phyloP scores from a whole-genome alignment of 2,888 invertebrate species.

The Diplolepis rosae region DNA sequence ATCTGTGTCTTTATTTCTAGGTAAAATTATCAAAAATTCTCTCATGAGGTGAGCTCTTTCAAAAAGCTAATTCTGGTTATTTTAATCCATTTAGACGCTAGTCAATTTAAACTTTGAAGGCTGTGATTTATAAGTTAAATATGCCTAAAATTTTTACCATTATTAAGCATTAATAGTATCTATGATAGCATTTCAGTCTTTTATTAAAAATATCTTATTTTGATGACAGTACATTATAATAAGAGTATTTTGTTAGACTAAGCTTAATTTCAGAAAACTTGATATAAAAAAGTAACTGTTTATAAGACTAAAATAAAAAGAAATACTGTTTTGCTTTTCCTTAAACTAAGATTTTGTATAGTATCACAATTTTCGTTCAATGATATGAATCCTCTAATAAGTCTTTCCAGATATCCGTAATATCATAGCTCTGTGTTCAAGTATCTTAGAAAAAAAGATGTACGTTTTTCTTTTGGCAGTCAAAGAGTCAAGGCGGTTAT shows the following conservation, averaged over 20 bases:
- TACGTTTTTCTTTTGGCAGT: neutral
- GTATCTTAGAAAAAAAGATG: neutral
- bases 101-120: neutral
- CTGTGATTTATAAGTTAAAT: neutral
- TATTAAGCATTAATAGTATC: too few relatives aligned
- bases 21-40: neutral
- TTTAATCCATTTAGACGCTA: neutral
- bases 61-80: neutral
- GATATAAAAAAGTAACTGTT: neutral
- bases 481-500: neutral
- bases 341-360: slow-evolving; percentile 2
- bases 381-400: neutral
- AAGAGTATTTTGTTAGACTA: neutral
- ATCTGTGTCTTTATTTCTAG: neutral
- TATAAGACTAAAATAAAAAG: neutral
- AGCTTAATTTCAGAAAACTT: neutral
- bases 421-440: neutral
- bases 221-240: neutral
- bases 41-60: neutral
- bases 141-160: neutral
- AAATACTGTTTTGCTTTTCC: slow-evolving; percentile 19
- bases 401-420: too few relatives aligned
- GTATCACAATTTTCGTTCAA: neutral
- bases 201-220: neutral
- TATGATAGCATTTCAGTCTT: too few relatives aligned